Conservation (phyloP, 2,113 vertebrate species). For the Xerus inauris region DNA sequence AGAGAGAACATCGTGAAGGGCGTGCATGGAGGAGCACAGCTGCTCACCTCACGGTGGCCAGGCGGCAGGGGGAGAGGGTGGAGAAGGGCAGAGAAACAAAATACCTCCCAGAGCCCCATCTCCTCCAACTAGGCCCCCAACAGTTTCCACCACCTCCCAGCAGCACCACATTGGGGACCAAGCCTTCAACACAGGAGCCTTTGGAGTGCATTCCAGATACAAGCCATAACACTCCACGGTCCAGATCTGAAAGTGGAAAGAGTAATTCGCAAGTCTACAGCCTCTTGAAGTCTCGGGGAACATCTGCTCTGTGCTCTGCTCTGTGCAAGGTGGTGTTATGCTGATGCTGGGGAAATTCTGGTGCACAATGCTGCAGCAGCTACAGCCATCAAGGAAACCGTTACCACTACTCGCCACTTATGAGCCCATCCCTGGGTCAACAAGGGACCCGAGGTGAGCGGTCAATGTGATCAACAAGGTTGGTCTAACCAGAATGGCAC, state of each 20-base stretch:
- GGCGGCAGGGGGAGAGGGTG: too few relatives aligned
- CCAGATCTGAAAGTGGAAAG: constrained; percentile 16
- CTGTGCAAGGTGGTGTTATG: too few relatives aligned
- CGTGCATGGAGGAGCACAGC: background rate
- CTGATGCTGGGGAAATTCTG: background rate
- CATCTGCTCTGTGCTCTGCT: background rate
- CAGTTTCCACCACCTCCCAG: background rate
- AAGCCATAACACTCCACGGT: background rate
- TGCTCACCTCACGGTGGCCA: background rate
- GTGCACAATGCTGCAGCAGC: constrained; percentile 66
- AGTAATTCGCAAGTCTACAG: background rate
- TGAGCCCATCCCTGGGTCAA: background rate
- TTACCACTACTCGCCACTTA: background rate
- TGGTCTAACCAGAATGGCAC: background rate
- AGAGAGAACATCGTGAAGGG: background rate
- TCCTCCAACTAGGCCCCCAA: background rate
- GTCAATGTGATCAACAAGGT: constrained; percentile 17
- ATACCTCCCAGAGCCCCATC: background rate
- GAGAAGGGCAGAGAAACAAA: background rate
- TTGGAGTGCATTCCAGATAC: background rate
- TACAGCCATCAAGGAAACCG: background rate
- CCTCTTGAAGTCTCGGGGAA: constrained; percentile 25
- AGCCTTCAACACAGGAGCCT: background rate
- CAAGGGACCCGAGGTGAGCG: background rate
- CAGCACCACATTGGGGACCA: background rate